phyloP scores from a whole-genome alignment of 2,113 vertebrate species.

The Hyperopisus bebe region DNA sequence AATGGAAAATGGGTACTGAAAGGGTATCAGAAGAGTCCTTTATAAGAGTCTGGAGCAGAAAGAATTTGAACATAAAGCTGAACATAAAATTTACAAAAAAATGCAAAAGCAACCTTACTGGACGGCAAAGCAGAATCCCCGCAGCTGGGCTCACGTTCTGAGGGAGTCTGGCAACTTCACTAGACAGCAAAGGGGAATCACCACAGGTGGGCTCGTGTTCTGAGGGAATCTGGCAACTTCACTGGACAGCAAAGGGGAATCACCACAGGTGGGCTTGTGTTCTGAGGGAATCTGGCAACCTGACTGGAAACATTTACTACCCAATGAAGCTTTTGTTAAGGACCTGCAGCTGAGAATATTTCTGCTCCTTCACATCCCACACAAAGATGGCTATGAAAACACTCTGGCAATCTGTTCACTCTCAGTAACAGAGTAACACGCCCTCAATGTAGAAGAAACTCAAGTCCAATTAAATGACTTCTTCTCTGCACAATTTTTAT shows the following conservation, averaged over 20 bases:
- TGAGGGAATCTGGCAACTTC: constrained; percentile 33
- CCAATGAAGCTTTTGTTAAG: constrained; percentile 52
- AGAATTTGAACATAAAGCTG: neutral
- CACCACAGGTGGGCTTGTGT: constrained; percentile 22
- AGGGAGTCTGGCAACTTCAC: constrained; percentile 32
- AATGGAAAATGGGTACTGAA: no score
- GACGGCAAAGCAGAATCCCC: constrained; percentile 32
- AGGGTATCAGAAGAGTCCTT: no score
- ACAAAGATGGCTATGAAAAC: neutral
- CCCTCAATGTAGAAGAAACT: neutral
- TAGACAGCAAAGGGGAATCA: constrained; percentile 33
- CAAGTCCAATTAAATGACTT: neutral
- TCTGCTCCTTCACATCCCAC: neutral
- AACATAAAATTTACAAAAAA: neutral
- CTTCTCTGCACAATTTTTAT: neutral
- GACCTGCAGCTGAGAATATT: constrained; percentile 30
- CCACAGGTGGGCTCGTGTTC: constrained; percentile 23
- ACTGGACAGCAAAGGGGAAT: constrained; percentile 39
- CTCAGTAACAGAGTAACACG: neutral
- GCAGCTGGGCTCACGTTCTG: constrained; percentile 25
- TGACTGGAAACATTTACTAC: constrained; percentile 49
- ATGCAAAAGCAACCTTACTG: constrained; percentile 27
- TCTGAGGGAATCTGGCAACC: constrained; percentile 36
- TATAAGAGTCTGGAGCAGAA: neutral
- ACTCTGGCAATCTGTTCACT: neutral